Conservation (phyloP, 2,797 vertebrate genomes). For the Melanogrammus aeglefinus region DNA sequence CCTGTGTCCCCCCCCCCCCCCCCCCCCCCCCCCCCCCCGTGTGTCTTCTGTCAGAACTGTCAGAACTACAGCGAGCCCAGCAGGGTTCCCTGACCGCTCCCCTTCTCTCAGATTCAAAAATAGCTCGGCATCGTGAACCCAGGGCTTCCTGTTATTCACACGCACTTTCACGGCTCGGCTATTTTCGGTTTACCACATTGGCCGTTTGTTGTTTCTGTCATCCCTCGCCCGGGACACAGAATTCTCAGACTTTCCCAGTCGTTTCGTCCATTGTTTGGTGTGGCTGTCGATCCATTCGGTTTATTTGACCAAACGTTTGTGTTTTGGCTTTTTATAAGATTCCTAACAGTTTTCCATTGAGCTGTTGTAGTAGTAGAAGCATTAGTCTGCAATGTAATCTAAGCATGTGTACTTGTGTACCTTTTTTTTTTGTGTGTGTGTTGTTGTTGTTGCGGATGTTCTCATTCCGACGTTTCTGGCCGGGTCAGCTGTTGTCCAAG, state of each 20-base stretch:
- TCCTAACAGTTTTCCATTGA: no score
- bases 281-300: not conserved
- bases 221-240: conserved; percentile 17
- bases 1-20: not conserved
- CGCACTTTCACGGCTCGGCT: not conserved
- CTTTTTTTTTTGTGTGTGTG: conserved; percentile 13
- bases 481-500: conserved; percentile 8
- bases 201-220: conserved; percentile 14
- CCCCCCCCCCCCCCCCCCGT: not conserved
- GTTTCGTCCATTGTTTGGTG: not conserved
- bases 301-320: not conserved
- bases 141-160: conserved; percentile 42
- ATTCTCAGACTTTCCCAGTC: not conserved
- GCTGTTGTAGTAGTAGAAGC: not conserved
- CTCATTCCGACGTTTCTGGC: conserved; percentile 26
- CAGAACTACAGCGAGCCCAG: not conserved
- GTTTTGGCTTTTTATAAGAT: not conserved
- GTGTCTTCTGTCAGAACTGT: not conserved
- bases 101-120: not conserved
- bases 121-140: conserved; percentile 11
- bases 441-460: not conserved
- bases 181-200: conserved; percentile 24
- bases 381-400: not conserved
- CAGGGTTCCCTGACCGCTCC: not conserved
- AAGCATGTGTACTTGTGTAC: not conserved